A percentile compares a stretch with the other conserved stretches of the same genome.
Evolutionary conservation across 2,888 invertebrate genomes (phyloP).

Genomic region (Lamproptera curius): DNA sequence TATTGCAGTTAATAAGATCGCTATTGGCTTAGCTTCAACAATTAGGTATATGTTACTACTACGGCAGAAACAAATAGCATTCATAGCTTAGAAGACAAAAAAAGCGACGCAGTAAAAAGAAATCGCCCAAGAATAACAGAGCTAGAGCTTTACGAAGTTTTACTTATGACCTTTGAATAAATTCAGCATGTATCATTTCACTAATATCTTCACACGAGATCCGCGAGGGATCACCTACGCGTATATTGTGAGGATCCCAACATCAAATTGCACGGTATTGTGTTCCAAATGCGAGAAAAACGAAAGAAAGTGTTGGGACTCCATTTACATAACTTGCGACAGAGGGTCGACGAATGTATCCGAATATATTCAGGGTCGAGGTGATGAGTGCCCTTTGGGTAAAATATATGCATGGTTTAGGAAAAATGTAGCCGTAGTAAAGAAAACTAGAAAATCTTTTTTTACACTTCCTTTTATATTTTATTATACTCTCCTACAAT

Average conservation of each 20-base stretch:
- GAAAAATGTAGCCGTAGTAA: too few relatives aligned
- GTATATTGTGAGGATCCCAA: conserved; percentile 61
- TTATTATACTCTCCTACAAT: too few relatives aligned
- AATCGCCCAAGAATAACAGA: too few relatives aligned
- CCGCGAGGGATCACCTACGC: conserved; percentile 48
- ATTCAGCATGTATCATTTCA: conserved; percentile 56
- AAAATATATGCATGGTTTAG: conserved; percentile 60
- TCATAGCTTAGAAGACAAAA: too few relatives aligned
- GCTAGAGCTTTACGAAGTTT: conserved; percentile 33
- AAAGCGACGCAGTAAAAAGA: too few relatives aligned
- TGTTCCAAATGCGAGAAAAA: conserved; percentile 73
- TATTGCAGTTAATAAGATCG: too few relatives aligned
- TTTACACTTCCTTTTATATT: too few relatives aligned
- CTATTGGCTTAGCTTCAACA: too few relatives aligned
- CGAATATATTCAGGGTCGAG: conserved; percentile 73
- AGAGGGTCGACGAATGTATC: conserved; percentile 63
- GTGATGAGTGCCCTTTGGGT: conserved; percentile 69
- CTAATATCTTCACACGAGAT: conserved; percentile 46
- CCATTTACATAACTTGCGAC: conserved; percentile 76
- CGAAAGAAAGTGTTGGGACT: conserved; percentile 72
- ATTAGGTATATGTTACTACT: too few relatives aligned
- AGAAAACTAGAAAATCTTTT: too few relatives aligned
- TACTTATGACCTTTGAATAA: conserved; percentile 48
- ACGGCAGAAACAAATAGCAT: too few relatives aligned
- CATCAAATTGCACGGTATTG: conserved; percentile 74